phyloP scores from a whole-genome alignment of 2,888 invertebrate species.

The Tetragonisca angustula region DNA sequence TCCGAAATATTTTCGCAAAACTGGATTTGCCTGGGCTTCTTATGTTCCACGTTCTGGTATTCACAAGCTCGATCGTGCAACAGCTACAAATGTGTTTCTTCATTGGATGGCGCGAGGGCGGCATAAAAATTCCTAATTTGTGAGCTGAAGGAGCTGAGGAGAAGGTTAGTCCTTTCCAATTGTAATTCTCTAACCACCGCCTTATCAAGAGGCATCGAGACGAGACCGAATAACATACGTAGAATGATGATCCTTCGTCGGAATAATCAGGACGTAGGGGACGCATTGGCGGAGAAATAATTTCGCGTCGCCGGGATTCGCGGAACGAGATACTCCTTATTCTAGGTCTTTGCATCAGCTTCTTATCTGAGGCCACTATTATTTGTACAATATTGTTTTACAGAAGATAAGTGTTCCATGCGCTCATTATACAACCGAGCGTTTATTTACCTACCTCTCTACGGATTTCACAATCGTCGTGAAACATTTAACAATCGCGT shows the following conservation, averaged over 20 bases:
- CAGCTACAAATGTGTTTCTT: slow-evolving; percentile 79
- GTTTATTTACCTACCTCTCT: slow-evolving; percentile 68
- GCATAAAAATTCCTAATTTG: slow-evolving; percentile 81
- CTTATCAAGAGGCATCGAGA: neutral
- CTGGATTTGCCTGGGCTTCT: slow-evolving; percentile 63
- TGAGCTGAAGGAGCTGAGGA: slow-evolving; percentile 63
- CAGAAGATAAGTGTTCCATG: slow-evolving; percentile 71
- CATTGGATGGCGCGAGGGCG: slow-evolving; percentile 80
- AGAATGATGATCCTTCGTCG: neutral
- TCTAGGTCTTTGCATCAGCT: slow-evolving; percentile 56
- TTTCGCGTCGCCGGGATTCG: slow-evolving; percentile 25
- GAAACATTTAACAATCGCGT: slow-evolving; percentile 31
- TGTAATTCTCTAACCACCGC: neutral
- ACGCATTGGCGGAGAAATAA: slow-evolving; percentile 22
- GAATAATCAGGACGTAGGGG: slow-evolving; percentile 1
- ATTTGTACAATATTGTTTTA: slow-evolving; percentile 76
- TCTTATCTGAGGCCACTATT: slow-evolving; percentile 74
- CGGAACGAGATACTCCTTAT: slow-evolving; percentile 29
- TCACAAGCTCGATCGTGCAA: slow-evolving; percentile 64
- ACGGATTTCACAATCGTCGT: slow-evolving; percentile 59
- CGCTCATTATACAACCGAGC: slow-evolving; percentile 62
- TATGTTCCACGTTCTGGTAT: slow-evolving; percentile 64
- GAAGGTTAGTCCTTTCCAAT: slow-evolving; percentile 58
- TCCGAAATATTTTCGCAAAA: slow-evolving; percentile 21
- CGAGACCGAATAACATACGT: neutral